Conservation (phyloP, 2,797 vertebrate species). For the Borostomias antarcticus region DNA sequence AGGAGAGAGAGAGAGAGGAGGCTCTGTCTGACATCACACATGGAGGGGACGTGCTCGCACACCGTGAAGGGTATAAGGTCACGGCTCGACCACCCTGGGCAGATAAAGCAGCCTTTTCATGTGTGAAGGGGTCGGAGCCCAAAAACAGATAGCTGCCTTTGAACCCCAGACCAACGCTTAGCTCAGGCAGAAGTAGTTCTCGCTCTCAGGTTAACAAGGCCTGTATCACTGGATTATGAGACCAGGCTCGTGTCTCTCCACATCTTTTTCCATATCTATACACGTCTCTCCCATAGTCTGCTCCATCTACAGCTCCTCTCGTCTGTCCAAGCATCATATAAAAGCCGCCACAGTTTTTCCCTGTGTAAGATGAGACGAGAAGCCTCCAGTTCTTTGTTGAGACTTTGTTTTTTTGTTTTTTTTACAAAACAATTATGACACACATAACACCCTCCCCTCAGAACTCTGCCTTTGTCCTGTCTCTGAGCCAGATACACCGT, state of each 20-base stretch:
- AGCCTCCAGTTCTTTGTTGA: constrained; percentile 44
- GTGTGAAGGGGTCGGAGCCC: constrained; percentile 63
- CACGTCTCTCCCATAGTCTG: not conserved
- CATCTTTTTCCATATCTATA: not conserved
- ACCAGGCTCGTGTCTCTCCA: not conserved
- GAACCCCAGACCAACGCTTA: constrained; percentile 53
- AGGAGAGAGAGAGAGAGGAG: constrained; percentile 60
- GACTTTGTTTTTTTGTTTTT: constrained; percentile 42
- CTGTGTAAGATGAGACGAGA: constrained; percentile 25
- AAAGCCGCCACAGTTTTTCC: constrained; percentile 4
- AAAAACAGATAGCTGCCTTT: constrained; percentile 64
- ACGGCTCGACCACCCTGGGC: constrained; percentile 63
- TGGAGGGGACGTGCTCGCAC: constrained; percentile 64
- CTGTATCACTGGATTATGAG: constrained; percentile 5
- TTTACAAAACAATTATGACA: constrained; percentile 57
- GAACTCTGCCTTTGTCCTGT: not conserved
- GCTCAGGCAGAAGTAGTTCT: constrained; percentile 24
- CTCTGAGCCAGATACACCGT: constrained; percentile 36
- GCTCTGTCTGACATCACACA: constrained; percentile 71
- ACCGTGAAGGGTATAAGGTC: constrained; percentile 73
- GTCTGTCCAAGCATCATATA: not conserved
- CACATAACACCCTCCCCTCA: constrained; percentile 46
- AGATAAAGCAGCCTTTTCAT: constrained; percentile 79
- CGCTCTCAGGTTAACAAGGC: constrained; percentile 40
- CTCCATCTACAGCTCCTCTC: not conserved